Conservation (phyloP, 2,797 vertebrate species). For the Cetoscarus ocellatus region DNA sequence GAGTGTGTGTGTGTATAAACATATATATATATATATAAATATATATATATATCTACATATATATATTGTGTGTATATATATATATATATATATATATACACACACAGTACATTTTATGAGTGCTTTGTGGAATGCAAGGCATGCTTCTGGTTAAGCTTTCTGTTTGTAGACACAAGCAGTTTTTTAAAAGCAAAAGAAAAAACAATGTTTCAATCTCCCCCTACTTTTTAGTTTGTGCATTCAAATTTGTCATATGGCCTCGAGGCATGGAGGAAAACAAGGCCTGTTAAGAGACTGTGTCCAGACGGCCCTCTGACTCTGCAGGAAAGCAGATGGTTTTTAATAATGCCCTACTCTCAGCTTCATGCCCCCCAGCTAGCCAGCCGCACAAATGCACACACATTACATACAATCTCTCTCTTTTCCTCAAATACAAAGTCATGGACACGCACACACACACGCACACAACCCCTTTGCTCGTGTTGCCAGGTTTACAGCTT, state of each 20-base stretch:
- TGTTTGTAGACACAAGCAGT: conserved; percentile 34
- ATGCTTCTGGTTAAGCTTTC: conserved; percentile 12
- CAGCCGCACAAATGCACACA: conserved; percentile 56
- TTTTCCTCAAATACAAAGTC: not conserved
- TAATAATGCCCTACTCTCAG: conserved; percentile 80
- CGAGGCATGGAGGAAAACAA: conserved; percentile 70
- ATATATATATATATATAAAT: no score
- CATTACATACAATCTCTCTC: conserved; percentile 18
- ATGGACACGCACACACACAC: not conserved
- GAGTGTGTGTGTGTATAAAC: no score
- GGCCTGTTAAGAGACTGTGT: conserved; percentile 76
- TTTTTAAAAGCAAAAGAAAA: conserved; percentile 30
- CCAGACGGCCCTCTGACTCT: conserved; percentile 77
- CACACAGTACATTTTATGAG: not conserved
- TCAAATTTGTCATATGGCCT: conserved; percentile 67
- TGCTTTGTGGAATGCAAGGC: not conserved
- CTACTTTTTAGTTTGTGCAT: conserved; percentile 57
- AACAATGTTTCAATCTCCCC: conserved; percentile 21
- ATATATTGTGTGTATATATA: no score
- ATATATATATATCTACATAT: no score
- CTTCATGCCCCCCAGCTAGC: conserved; percentile 72
- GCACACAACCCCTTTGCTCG: conserved; percentile 4
- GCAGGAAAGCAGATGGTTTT: conserved; percentile 81
- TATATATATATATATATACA: no score
- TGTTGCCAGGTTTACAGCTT: conserved; percentile 39